Evolutionary conservation across 2,113 vertebrate species (phyloP), one percentile per base, ranked within the genome.

Genomic region (human (Homo sapiens)): DNA sequence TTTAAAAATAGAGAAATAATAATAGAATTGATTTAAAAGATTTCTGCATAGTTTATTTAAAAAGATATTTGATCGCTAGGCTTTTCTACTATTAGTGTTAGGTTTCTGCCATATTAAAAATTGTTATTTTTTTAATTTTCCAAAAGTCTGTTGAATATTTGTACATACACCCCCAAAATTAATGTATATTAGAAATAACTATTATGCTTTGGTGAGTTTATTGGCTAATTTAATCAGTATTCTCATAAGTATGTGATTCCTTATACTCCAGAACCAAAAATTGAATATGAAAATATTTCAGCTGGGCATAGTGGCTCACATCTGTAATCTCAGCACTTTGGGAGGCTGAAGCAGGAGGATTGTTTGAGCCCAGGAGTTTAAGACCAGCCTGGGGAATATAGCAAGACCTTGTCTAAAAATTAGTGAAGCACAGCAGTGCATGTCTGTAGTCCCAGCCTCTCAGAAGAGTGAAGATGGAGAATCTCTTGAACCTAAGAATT

Each of bases 141-240:
- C 10, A n/a, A 70, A 83, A 70, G 18, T 27, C 25, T 8, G 6
- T 59, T 93, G 48, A 89, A 8, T 35, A 11, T 66, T 68, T 88
- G 8, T 16, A 68, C 0, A 2, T 18, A 6, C 9, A 17, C 6
- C 0, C n/a, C 16, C 66, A 10, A 32, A 43, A 32, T 43, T 45
- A 22, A 52, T 43, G 52, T 35, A 40, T 32, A 35, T 22, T 89
- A 78, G 25, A 83, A 89, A 83, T 83, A 89, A 78, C 8, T 57
- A 18, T 32, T 76, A 10, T n/a, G 13, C 55, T 83, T 88, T 57
- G 8, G 8, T 68, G 68, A 96, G 48, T 38, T 76, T 17, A 11
- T 57, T 68, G 18, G 13, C 22, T 89, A 25, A 93, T 57, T 66
- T 93, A 10, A 55, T 48, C 32, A 68, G 6, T 64, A 38, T 93